Evolutionary conservation across 2,797 vertebrate genomes (phyloP).

Genomic region (Delichon dasypus): DNA sequence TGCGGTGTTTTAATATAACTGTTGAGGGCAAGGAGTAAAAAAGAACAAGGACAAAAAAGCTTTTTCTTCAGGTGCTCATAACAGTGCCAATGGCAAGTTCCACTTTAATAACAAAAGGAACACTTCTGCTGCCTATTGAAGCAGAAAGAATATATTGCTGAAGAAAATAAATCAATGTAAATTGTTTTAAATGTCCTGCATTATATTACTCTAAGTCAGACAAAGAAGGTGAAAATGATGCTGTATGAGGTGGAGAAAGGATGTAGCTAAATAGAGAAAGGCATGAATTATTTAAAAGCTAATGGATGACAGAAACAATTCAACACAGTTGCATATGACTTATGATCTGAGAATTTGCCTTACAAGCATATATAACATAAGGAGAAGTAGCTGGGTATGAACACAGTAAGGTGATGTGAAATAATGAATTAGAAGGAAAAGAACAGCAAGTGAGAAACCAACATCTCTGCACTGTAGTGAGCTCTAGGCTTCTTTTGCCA

Average conservation of each 20-base stretch:
- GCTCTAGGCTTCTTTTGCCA: background rate
- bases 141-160: slow-evolving; percentile 21
- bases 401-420: background rate
- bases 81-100: background rate
- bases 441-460: background rate
- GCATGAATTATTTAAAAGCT: slow-evolving; percentile 25
- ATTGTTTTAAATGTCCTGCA: slow-evolving; percentile 26
- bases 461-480: background rate
- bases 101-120: slow-evolving; percentile 10
- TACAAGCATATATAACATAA: background rate
- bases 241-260: background rate
- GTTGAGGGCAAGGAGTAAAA: background rate
- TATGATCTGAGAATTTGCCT: slow-evolving; percentile 23
- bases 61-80: background rate
- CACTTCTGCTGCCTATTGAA: background rate
- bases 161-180: slow-evolving; percentile 26
- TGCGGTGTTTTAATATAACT: background rate
- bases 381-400: background rate
- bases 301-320: slow-evolving; percentile 18
- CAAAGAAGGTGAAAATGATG: background rate
- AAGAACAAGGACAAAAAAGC: background rate
- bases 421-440: background rate
- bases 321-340: background rate
- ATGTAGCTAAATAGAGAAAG: slow-evolving; percentile 1
- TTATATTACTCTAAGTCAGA: slow-evolving; percentile 2